Evolutionary conservation across 2,113 vertebrate genomes (phyloP).

Genomic region (Danionella cerebrum): DNA sequence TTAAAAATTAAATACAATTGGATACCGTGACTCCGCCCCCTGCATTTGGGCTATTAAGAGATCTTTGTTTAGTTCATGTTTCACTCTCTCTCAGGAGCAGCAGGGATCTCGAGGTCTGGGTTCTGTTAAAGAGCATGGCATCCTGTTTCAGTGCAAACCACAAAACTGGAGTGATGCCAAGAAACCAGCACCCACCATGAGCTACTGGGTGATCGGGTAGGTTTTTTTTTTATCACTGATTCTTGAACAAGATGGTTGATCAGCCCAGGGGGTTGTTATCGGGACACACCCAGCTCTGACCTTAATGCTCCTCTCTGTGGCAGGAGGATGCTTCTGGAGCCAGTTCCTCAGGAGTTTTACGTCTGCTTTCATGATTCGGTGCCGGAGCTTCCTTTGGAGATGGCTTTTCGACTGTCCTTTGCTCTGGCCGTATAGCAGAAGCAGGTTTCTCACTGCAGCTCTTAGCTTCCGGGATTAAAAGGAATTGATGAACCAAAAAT

Average conservation of each 20-base stretch:
- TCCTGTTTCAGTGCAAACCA: slow-evolving; percentile 88
- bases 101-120: slow-evolving; percentile 54
- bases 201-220: slow-evolving; percentile 98
- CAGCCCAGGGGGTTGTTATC: no score
- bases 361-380: slow-evolving; percentile 96
- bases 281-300: no score
- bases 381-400: slow-evolving; percentile 82
- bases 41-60: no score
- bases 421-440: slow-evolving; percentile 68
- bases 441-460: no score
- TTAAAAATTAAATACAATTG: no score
- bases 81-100: neutral
- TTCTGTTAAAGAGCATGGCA: slow-evolving; percentile 80
- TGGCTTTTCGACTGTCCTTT: slow-evolving; percentile 92
- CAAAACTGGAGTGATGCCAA: slow-evolving; percentile 87
- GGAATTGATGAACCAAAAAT: no score
- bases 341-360: slow-evolving; percentile 88
- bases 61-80: neutral
- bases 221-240: neutral
- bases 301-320: slow-evolving; percentile 29
- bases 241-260: no score
- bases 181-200: slow-evolving; percentile 82
- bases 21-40: no score
- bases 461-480: no score
- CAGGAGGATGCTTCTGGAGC: slow-evolving; percentile 85